Conservation (phyloP, 2,113 vertebrate genomes). For the Calyptomena viridis region DNA sequence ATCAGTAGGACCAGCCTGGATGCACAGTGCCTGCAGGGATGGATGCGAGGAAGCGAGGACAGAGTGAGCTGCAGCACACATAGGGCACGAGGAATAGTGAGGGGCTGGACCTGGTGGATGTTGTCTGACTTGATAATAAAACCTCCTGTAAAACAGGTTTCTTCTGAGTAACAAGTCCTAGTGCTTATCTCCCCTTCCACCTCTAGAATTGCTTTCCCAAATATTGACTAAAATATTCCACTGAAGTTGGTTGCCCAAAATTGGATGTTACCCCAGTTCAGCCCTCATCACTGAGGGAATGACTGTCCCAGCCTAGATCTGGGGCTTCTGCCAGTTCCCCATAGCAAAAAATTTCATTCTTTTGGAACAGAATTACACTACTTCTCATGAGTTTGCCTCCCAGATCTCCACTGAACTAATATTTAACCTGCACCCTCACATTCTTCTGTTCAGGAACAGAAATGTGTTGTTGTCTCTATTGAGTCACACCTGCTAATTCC, state of each 20-base stretch:
- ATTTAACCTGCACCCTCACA: not conserved
- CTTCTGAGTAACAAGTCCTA: not conserved
- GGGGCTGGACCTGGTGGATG: not conserved
- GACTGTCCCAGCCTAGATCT: not conserved
- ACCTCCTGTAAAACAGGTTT: not conserved
- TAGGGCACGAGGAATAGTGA: not conserved
- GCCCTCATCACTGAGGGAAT: not conserved
- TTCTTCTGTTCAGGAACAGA: not conserved
- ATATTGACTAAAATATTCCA: not conserved
- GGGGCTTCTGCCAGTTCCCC: not conserved
- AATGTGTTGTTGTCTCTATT: not conserved
- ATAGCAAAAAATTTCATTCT: not conserved
- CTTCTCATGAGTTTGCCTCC: not conserved
- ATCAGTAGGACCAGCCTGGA: not conserved
- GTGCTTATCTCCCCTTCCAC: not conserved
- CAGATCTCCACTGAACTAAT: not conserved
- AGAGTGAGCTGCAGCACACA: not conserved
- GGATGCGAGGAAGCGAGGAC: not conserved
- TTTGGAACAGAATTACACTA: not conserved
- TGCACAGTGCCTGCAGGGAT: rapidly evolving
- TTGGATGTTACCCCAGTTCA: not conserved
- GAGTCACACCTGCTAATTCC: not conserved
- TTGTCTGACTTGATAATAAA: not conserved
- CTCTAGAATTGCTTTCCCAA: not conserved
- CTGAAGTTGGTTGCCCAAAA: not conserved